Conservation (phyloP, 2,113 vertebrate genomes). For the Carassius gibelio region DNA sequence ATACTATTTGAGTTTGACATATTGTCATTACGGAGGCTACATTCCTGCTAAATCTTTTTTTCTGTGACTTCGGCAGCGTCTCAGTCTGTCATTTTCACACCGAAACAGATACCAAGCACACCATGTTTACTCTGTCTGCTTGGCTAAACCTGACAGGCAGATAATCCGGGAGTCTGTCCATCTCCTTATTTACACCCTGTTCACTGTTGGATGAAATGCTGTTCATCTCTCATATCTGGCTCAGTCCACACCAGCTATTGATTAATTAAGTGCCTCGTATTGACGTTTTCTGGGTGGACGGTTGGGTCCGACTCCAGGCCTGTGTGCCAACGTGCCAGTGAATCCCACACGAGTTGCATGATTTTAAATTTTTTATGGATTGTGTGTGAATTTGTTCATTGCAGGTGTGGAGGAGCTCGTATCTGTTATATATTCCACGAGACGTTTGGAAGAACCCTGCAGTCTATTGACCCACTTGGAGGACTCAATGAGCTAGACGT, state of each 20-base stretch:
- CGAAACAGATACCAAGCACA: constrained; percentile 22
- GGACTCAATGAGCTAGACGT: constrained; percentile 79
- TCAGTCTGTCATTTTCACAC: constrained; percentile 1
- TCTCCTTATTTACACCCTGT: constrained; percentile 37
- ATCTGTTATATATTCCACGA: constrained; percentile 86
- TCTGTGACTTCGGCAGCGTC: not conserved
- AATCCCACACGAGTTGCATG: not conserved
- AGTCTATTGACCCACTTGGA: constrained; percentile 80
- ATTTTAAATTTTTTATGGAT: not conserved
- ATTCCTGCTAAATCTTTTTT: not conserved
- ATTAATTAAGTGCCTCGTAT: constrained; percentile 34
- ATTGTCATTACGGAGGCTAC: not conserved
- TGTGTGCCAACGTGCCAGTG: not conserved
- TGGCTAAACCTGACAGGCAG: constrained; percentile 43
- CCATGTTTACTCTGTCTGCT: constrained; percentile 37
- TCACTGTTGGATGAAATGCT: constrained; percentile 17
- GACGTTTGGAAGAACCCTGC: constrained; percentile 80
- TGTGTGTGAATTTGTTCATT: constrained; percentile 2
- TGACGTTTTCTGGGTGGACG: not conserved
- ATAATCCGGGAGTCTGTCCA: constrained; percentile 41
- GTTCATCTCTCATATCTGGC: constrained; percentile 20
- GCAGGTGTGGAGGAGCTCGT: constrained; percentile 78
- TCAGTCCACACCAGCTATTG: constrained; percentile 25
- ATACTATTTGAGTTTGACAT: not conserved
- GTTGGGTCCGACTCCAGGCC: not conserved